Conservation (phyloP, 2,888 invertebrate genomes). For the Eupithecia subumbrata region DNA sequence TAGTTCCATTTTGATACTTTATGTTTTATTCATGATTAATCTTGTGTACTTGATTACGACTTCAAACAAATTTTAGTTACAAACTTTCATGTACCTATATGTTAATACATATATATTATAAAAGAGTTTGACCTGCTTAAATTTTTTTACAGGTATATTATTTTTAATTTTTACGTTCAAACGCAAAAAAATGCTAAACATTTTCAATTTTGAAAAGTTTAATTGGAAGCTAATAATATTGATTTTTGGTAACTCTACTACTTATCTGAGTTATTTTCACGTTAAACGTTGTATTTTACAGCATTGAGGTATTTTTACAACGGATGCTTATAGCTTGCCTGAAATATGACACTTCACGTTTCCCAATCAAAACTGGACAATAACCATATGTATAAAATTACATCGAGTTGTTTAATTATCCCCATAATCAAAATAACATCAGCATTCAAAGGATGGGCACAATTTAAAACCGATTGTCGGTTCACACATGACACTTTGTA, state of each 20-base stretch:
- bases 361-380: background rate
- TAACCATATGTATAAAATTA: conserved; percentile 15
- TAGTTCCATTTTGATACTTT: too few species aligned
- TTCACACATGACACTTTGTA: conserved; percentile 39
- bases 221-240: too few species aligned
- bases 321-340: background rate
- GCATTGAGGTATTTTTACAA: background rate
- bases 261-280: too few species aligned
- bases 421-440: conserved; percentile 36
- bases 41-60: conserved; percentile 1
- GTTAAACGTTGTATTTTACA: too few species aligned
- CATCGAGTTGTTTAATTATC: conserved; percentile 21
- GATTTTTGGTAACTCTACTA: too few species aligned
- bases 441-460: conserved; percentile 28
- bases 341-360: background rate
- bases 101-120: too few species aligned
- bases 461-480: conserved; percentile 37
- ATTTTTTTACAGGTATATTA: background rate
- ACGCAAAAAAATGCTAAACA: too few species aligned
- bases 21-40: too few species aligned
- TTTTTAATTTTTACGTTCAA: background rate
- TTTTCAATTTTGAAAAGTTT: too few species aligned
- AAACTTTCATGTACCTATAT: too few species aligned
- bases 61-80: background rate
- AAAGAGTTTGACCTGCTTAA: background rate